phyloP scores from a whole-genome alignment of 1,140 invertebrate genomes.

The Heliothis virescens region DNA sequence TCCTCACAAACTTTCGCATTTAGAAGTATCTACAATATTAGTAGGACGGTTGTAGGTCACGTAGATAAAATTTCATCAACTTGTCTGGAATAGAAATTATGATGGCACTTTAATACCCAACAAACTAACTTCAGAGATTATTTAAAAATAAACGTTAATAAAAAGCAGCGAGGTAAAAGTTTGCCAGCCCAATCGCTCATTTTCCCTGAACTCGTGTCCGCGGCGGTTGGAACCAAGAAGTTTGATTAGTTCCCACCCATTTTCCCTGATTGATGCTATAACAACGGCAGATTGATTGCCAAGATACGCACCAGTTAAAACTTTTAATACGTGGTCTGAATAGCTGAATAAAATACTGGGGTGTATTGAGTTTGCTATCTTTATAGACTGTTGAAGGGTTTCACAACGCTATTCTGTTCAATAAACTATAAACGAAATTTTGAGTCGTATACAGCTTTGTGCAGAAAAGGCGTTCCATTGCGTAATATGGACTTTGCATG shows the following conservation, averaged over 20 bases:
- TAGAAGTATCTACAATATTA: too few relatives aligned
- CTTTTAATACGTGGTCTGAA: neutral
- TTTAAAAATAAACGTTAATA: slow-evolving; percentile 25
- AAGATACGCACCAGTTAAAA: slow-evolving; percentile 17
- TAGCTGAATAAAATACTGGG: neutral
- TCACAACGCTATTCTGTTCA: too few relatives aligned
- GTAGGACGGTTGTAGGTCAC: too few relatives aligned
- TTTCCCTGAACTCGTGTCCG: slow-evolving; percentile 15
- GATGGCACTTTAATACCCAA: neutral
- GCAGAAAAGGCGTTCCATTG: too few relatives aligned
- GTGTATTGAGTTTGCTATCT: too few relatives aligned
- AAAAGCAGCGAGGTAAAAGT: slow-evolving; percentile 31
- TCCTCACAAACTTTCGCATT: too few relatives aligned
- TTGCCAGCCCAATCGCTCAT: slow-evolving; percentile 33
- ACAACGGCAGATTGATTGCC: slow-evolving; percentile 33
- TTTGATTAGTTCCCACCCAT: slow-evolving; percentile 42
- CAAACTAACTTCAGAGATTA: neutral
- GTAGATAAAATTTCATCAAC: too few relatives aligned
- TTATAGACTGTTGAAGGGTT: too few relatives aligned
- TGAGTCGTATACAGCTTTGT: too few relatives aligned
- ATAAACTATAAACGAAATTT: too few relatives aligned
- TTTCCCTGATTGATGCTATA: slow-evolving; percentile 37
- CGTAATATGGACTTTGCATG: too few relatives aligned
- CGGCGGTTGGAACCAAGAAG: neutral
- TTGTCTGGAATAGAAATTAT: too few relatives aligned